Evolutionary conservation across 2,888 invertebrate genomes (phyloP), one percentile per base, ranked within the genome.

Genomic region (Drosophila formosana): DNA sequence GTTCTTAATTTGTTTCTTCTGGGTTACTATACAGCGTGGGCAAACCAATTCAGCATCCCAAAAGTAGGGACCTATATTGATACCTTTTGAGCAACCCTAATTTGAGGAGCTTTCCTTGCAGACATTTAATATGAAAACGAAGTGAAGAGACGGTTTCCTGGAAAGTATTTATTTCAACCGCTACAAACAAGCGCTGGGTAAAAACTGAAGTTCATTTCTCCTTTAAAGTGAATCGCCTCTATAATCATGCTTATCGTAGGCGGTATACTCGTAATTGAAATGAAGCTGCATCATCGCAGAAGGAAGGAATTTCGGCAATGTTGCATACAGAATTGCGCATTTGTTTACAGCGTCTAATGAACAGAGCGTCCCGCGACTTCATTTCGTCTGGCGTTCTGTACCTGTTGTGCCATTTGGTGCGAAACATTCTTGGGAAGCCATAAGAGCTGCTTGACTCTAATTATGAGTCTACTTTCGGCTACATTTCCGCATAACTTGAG

Each of bases 391-490:
- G 8, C 18, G 18, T 18, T 18, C 18, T 1, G 8, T 41, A 41
- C 39, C 39, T 41, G 39, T 18, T 41, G 39, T 41, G 39, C 18
- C 39, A 18, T 41, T 41, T 18, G 39, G 39, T 41, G 8, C 39
- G 39, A 41, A 41, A 13, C 39, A 41, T 41, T 41, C 7, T 13
- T 18, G 6, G 3, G 39, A 18, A 6, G 13, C 18, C 7, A 7
- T 41, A 41, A 41, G 13, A 13, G 39, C 39, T 13, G 39, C 39
- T 41, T 41, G 18, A 13, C 39, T 41, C 39, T 65, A 75, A 75
- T 74, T 74, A 75, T 75, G 61, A 50, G 45, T 49, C 37, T 53
- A 37, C 64, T 32, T 47, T 58, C 26, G 30, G 39, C 13, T 11
- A 41, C 46, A 23, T 50, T 67, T 26, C 64, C 51, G 23, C 34